Base-by-base conservation (phyloP, 2,797 vertebrate species). In the Rachycentron canadum region DNA sequence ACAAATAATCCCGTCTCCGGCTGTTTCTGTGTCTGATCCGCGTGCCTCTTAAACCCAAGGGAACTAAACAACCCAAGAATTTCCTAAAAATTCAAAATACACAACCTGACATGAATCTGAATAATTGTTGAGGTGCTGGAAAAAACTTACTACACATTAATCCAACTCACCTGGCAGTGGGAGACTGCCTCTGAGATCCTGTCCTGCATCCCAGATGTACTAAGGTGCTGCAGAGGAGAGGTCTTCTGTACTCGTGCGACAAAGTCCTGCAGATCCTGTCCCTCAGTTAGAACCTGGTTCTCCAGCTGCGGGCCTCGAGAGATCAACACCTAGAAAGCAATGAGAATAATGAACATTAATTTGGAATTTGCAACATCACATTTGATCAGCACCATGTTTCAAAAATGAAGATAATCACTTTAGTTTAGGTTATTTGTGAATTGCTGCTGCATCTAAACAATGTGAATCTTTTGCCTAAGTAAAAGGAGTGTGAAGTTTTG, bases 251-350 rank as follows among this genome's bases (percentile, higher is more conserved):
- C 17, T 32, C 0, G 58, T 11, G 5, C 23, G 28, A 84, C 72
- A 28, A 85, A 26, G 3, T 69, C 67, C 50, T 49, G 82, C 50
- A 91, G 80, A 59, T 65, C 56, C 30, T 45, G 59, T 7, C 64
- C 59, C 2, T 88, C 90, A 9, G 50, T 47, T 21, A 45, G 4
- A 25, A 78, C 76, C 55, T 73, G 78, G 49, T 71, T 72, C 43
- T 73, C n/a, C 7, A 91, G 80, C 74, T 81, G 83, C 67, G 82
- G 28, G 6, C 90, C 85, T 64, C 80, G 70, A 63, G 84, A 75
- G 19, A 85, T 32, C 32, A 87, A 38, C 1, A 3, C 36, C 90
- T 91, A 28, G 19, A 41, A 30, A 53, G 14, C 41, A 40, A 38
- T 38, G 11, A 58, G 7, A 25, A 25, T 52, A 16, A 53, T 19